These are phyloP conservation scores for Vireo altiloquus DNA, from an alignment of 2,113 vertebrate genomes.

Conservation along the genomic window DNA sequence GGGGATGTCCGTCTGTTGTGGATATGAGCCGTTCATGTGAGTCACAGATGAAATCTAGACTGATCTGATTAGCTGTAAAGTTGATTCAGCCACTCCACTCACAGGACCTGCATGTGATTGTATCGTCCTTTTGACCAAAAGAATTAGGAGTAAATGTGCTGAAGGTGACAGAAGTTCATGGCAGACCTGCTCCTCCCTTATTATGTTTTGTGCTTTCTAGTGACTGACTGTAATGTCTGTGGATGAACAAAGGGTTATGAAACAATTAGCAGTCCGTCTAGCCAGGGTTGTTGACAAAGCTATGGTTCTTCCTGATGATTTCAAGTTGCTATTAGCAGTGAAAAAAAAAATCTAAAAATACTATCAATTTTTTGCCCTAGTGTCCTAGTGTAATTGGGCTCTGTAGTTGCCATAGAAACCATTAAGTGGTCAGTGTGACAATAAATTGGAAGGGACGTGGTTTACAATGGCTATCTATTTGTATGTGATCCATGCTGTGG, in stretches of 20 bases:
- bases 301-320: not conserved
- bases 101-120: not conserved
- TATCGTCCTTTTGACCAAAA: not conserved
- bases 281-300: not conserved
- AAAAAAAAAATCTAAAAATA: not conserved
- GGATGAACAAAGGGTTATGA: not conserved
- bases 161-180: not conserved
- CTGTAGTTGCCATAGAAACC: slow-evolving; percentile 25
- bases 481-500: not conserved
- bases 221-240: not conserved
- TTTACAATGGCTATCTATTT: not conserved
- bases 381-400: not conserved
- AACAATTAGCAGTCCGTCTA: not conserved
- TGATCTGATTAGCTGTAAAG: not conserved
- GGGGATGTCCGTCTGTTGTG: not conserved
- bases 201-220: not conserved
- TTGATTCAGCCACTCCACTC: not conserved
- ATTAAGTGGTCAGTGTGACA: slow-evolving; percentile 1
- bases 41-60: not conserved
- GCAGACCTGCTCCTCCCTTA: not conserved
- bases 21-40: not conserved
- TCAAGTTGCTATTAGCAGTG: not conserved
- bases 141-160: not conserved
- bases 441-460: not conserved
- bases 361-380: not conserved